Percentiles rank a stretch among this genome's conserved stretches.
phyloP scores from a whole-genome alignment of 2,113 vertebrate genomes.

The Ursus arctos region DNA sequence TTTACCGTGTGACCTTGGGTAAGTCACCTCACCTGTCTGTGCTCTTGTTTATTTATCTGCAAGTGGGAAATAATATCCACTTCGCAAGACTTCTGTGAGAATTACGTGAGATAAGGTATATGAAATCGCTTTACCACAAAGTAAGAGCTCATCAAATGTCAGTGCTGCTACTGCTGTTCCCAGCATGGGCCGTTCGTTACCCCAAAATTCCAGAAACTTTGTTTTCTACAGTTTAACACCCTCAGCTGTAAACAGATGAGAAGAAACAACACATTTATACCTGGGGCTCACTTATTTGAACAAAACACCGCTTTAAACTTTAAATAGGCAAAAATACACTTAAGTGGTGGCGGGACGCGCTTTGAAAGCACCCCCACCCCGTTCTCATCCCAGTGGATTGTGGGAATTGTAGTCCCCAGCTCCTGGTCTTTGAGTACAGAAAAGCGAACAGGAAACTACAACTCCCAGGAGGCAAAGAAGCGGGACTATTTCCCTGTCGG shows the following conservation, averaged over 20 bases:
- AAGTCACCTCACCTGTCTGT: neutral
- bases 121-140: neutral
- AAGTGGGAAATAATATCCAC: neutral
- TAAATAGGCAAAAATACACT: neutral
- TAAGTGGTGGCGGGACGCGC: constrained; percentile 31
- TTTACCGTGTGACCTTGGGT: neutral
- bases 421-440: rapidly evolving
- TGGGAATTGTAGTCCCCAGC: neutral
- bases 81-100: neutral
- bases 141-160: neutral
- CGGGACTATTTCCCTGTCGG: constrained; percentile 64
- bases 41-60: neutral
- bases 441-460: constrained; percentile 76
- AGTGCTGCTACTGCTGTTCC: neutral
- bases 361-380: constrained; percentile 64
- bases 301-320: constrained; percentile 46
- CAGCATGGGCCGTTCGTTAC: neutral
- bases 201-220: constrained; percentile 64
- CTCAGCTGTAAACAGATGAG: neutral
- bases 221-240: constrained; percentile 19
- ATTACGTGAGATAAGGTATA: neutral
- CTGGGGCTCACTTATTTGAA: neutral
- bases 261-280: neutral
- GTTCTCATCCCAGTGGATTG: rapidly evolving
- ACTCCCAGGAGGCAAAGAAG: constrained; percentile 73